Percentiles rank a stretch among this genome's conserved stretches.
Conservation (phyloP, 2,797 vertebrate genomes). For the Neosilurus mollespiculum region DNA sequence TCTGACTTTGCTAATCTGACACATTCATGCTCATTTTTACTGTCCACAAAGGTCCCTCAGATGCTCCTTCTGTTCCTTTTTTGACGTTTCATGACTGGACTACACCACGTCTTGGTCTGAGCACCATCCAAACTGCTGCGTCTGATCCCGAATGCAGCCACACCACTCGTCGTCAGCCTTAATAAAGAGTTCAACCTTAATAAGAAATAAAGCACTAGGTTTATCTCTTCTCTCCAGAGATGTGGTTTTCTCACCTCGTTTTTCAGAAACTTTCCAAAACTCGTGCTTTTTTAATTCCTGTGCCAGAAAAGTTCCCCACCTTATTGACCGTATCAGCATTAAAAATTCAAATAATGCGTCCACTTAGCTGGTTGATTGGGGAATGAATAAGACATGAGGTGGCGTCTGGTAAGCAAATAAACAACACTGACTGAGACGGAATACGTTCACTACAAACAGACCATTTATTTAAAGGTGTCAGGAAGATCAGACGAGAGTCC, state of each 20-base stretch:
- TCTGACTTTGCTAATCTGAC: no score
- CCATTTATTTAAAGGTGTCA: slow-evolving; percentile 19
- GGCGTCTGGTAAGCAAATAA: slow-evolving; percentile 63
- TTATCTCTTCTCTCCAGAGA: slow-evolving; percentile 10
- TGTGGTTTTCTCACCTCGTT: slow-evolving; percentile 7
- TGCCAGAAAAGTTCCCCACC: slow-evolving; percentile 62
- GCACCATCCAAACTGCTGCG: no score
- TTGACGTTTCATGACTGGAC: no score
- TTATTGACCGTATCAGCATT: slow-evolving; percentile 72
- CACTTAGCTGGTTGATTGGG: slow-evolving; percentile 72
- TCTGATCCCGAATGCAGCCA: no score
- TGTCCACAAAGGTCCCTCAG: no score
- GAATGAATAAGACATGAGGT: slow-evolving; percentile 74
- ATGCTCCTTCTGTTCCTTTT: no score
- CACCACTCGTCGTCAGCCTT: no score
- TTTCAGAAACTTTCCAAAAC: slow-evolving; percentile 22
- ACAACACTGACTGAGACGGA: slow-evolving; percentile 57
- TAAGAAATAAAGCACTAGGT: not conserved
- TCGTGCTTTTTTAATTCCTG: slow-evolving; percentile 60
- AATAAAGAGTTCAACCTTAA: no score
- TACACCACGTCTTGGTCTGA: no score
- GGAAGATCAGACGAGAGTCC: not conserved
- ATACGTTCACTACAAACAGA: slow-evolving; percentile 24
- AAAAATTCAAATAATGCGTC: slow-evolving; percentile 74
- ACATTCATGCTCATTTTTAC: no score